Evolutionary conservation across 2,888 invertebrate genomes (phyloP).

Genomic region (Epirrhoe alternata): DNA sequence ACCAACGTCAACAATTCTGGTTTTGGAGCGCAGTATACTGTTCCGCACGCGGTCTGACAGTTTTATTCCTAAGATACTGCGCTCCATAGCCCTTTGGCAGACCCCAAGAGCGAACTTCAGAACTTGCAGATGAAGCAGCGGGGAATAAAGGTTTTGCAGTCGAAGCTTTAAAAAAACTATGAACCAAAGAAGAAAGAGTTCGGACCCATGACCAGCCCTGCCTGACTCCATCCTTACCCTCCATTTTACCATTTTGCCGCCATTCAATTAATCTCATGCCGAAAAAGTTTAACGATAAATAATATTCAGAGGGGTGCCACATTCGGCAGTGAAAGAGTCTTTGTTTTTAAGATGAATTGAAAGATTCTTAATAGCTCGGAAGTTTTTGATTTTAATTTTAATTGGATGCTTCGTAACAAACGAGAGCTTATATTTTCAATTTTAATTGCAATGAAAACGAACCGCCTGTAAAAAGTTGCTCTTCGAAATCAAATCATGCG

Average conservation of each 20-base stretch:
- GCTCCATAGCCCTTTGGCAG: too few species aligned
- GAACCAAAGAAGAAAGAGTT: slow-evolving; percentile 3
- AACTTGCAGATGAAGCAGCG: too few species aligned
- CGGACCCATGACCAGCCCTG: slow-evolving; percentile 17
- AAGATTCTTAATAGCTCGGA: slow-evolving; percentile 50
- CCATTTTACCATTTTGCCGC: slow-evolving; percentile 46
- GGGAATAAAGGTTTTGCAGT: not conserved
- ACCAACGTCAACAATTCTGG: too few species aligned
- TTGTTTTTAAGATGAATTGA: slow-evolving; percentile 64
- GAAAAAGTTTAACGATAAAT: slow-evolving; percentile 70
- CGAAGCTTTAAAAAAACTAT: not conserved
- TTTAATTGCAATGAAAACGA: slow-evolving; percentile 29
- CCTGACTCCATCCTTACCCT: slow-evolving; percentile 35
- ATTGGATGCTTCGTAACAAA: slow-evolving; percentile 28
- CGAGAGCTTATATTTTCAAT: slow-evolving; percentile 23
- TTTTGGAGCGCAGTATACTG: too few species aligned
- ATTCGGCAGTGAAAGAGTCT: slow-evolving; percentile 60
- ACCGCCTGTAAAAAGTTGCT: slow-evolving; percentile 9
- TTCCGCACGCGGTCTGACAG: too few species aligned
- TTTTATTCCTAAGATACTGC: too few species aligned
- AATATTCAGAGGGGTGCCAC: slow-evolving; percentile 60
- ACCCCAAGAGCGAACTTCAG: too few species aligned
- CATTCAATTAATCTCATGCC: slow-evolving; percentile 70
- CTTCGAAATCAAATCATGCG: slow-evolving; percentile 10
- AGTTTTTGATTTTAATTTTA: slow-evolving; percentile 37